These are phyloP conservation scores for Dolichotis patagonum DNA, from an alignment of 2,113 vertebrate species.

Conservation along the genomic window DNA sequence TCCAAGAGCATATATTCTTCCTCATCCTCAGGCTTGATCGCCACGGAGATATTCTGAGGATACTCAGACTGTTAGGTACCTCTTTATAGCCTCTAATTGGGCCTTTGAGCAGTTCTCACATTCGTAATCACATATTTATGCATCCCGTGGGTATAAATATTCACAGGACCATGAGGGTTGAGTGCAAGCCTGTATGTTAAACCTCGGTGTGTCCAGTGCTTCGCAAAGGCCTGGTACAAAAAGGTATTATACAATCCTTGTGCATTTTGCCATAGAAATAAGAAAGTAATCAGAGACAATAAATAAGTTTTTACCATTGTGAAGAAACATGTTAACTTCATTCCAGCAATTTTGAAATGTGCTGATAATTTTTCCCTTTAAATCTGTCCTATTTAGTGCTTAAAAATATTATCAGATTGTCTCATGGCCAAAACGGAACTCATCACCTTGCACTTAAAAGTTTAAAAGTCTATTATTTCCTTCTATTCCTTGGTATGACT, in stretches of 20 bases:
- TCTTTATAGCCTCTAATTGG: background rate
- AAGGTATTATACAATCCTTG: background rate
- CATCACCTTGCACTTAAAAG: background rate
- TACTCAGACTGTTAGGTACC: background rate
- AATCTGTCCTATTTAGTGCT: background rate
- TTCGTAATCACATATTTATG: background rate
- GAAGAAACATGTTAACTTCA: slow-evolving; percentile 3
- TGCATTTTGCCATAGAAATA: background rate
- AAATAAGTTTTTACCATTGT: background rate
- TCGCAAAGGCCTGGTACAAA: background rate
- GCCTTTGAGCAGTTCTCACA: background rate
- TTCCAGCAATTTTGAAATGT: background rate
- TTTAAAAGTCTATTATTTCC: background rate
- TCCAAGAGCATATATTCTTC: background rate
- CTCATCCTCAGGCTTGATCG: background rate
- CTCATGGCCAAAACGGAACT: background rate
- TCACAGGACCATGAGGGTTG: background rate
- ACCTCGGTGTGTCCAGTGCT: background rate
- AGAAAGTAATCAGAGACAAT: background rate
- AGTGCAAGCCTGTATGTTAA: background rate
- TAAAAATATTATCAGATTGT: background rate
- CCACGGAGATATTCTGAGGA: background rate
- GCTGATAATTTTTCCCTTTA: background rate
- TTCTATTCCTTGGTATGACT: background rate
- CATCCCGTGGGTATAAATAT: background rate